Evolutionary conservation across 2,888 invertebrate species (phyloP), one percentile per base, ranked within the genome.

Genomic region (Rotaria sp.): DNA sequence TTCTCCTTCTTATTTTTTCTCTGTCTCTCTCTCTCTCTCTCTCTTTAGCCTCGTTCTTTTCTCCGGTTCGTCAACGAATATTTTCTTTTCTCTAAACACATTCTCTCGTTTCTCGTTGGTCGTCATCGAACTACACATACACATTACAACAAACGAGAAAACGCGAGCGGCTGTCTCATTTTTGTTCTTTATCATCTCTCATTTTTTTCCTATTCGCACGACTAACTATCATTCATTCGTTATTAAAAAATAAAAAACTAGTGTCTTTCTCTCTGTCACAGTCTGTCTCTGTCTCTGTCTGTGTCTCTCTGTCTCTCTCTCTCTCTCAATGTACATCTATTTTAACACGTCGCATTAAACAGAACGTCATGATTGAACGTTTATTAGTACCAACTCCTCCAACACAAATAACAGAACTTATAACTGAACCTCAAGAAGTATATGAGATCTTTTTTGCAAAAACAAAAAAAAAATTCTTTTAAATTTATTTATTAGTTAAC

Each of bases 41-140:
- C 48, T 15, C 10, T 48, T 15, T 24, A 21, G 24, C 7, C 52
- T 52, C 52, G 52, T 52, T 52, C 52, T 52, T 67, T 67, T 67
- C 67, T 67, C 67, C 67, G 67, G 67, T 67, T 67, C 67, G 67
- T 67, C 67, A n/a, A 67, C 30, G 67, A 67, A 35, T 67, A 67
- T 67, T 67, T 67, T 67, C 67, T 67, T 67, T 67, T 67, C 67
- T 67, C 35, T 35, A 67, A 30, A 11, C 18, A 59, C 67, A 67
- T 67, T 67, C 67, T 67, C 67, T 67, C 30, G n/a, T 67, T 67
- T 67, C 67, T 67, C 67, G 67, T 67, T 67, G 67, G 67, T 67
- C 15, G 67, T 35, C n/a, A 67, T 67, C 35, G 35, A 30, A 15
- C 67, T 67, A 67, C 57, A 59, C 15, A n/a, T n/a, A 67, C 15